These are phyloP conservation scores for Erebia epiphron DNA, from an alignment of 2,888 invertebrate species.

Conservation along the genomic window DNA sequence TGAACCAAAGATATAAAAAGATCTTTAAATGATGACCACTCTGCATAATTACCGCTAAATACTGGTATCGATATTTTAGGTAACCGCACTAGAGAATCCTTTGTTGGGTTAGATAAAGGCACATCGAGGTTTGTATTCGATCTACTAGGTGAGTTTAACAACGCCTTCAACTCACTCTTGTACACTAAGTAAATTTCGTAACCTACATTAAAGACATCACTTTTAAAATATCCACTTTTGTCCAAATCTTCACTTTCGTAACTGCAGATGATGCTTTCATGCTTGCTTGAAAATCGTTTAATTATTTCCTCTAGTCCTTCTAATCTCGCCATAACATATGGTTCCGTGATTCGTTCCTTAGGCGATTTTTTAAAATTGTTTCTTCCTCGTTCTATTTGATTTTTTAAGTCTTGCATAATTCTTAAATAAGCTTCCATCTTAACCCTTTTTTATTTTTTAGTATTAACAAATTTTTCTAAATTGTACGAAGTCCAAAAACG, in stretches of 20 bases:
- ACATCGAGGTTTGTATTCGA: background rate
- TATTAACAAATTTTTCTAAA: no score
- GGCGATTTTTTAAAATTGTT: background rate
- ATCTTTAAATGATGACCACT: constrained; percentile 14
- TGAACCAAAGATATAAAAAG: constrained; percentile 12
- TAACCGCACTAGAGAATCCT: background rate
- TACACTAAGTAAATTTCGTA: background rate
- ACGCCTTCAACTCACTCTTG: background rate
- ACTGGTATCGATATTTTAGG: background rate
- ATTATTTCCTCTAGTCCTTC: background rate
- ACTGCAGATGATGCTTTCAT: background rate
- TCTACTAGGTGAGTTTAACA: background rate
- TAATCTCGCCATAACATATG: background rate
- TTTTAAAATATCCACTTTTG: background rate
- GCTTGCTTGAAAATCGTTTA: background rate
- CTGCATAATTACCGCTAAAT: constrained; percentile 5
- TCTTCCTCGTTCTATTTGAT: background rate
- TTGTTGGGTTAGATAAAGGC: background rate
- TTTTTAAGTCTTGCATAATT: background rate
- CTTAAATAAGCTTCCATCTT: background rate
- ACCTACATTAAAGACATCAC: background rate
- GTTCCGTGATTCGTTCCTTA: background rate
- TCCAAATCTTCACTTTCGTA: background rate
- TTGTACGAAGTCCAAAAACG: no score
- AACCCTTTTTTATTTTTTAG: no score